Evolutionary conservation across 2,797 vertebrate genomes (phyloP).

Genomic region (Craterocephalus amniculus): DNA sequence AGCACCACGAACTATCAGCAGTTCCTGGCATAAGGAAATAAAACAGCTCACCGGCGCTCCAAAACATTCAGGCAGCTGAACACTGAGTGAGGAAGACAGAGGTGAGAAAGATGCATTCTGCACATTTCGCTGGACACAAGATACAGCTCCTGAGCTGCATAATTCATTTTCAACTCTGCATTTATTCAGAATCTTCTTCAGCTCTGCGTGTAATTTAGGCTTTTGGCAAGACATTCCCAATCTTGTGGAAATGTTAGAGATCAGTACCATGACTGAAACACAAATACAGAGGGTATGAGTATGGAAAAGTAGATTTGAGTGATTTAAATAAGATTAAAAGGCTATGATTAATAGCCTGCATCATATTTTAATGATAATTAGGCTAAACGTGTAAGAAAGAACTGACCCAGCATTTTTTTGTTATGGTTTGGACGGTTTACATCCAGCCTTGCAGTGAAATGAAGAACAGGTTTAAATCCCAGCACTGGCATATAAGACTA

Average conservation of each 20-base stretch:
- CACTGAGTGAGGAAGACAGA: constrained; percentile 32
- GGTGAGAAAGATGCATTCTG: constrained; percentile 52
- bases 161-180: neutral
- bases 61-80: constrained; percentile 28
- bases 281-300: neutral
- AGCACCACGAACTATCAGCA: constrained; percentile 61
- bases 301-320: neutral
- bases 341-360: neutral
- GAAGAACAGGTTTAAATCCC: constrained; percentile 24
- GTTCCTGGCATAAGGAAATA: constrained; percentile 65
- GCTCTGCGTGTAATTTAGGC: neutral
- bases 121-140: neutral
- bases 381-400: neutral
- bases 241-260: constrained; percentile 20
- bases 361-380: neutral
- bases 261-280: constrained; percentile 4
- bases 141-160: neutral
- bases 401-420: neutral
- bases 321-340: neutral
- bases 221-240: constrained; percentile 14
- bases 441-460: constrained; percentile 15
- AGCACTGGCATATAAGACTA: constrained; percentile 11
- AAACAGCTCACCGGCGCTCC: constrained; percentile 32
- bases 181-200: constrained; percentile 1
- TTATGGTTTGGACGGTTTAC: constrained; percentile 28